A percentile compares a stretch with the other conserved stretches of the same genome.
Evolutionary conservation across 2,888 invertebrate species (phyloP).

Genomic region (Ophioninae sp.): DNA sequence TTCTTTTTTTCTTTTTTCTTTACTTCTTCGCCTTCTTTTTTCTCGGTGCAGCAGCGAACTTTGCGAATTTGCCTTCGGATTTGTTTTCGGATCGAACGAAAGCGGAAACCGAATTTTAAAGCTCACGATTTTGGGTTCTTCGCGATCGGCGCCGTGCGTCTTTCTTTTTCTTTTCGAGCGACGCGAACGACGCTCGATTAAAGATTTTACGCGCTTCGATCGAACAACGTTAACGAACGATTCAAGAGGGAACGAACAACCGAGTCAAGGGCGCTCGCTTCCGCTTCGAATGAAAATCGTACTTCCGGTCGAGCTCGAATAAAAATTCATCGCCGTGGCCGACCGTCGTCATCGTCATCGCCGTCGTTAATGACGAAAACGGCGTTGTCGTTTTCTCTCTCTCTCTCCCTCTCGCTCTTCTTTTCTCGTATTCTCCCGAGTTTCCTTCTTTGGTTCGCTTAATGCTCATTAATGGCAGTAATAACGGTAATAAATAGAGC

Average conservation of each 20-base stretch:
- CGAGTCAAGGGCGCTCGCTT: background rate
- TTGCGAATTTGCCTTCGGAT: conserved; percentile 65
- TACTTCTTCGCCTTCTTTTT: background rate
- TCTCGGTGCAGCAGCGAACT: conserved; percentile 73
- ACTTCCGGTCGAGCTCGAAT: background rate
- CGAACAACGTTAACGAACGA: no score
- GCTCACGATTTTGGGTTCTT: no score
- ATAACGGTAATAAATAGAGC: conserved; percentile 73
- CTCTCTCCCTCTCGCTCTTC: conserved; percentile 1
- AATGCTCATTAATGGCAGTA: conserved; percentile 74
- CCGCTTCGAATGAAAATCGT: conserved; percentile 5
- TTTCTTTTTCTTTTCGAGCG: no score
- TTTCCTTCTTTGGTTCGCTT: conserved; percentile 15
- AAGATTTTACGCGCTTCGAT: no score
- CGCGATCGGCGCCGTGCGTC: no score
- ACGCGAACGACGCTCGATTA: no score
- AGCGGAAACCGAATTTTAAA: no score
- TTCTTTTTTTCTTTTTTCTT: no score
- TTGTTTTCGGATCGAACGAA: no score
- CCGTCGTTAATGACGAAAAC: conserved; percentile 39
- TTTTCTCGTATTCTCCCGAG: conserved; percentile 1
- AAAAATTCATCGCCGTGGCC: background rate
- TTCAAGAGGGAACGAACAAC: no score
- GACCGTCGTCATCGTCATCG: conserved; percentile 23
- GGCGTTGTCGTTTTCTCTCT: conserved; percentile 49